Evolutionary conservation across 2,113 vertebrate species (phyloP).

Genomic region (Pardalotus punctatus): DNA sequence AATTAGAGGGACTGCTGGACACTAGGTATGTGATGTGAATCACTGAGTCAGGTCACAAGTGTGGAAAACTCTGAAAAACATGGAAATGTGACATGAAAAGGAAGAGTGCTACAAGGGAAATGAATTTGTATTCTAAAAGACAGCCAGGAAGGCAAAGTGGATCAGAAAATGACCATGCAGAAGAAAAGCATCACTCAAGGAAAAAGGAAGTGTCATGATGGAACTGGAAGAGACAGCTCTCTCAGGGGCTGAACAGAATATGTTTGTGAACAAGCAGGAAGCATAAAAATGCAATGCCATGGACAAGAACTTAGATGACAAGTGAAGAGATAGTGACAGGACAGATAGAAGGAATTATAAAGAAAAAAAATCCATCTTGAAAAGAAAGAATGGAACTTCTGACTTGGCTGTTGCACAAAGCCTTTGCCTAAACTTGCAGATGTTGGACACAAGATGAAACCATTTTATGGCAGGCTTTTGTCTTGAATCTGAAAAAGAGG

Average conservation of each 20-base stretch:
- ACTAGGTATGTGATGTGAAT: neutral
- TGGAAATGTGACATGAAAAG: neutral
- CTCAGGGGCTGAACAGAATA: neutral
- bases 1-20: neutral
- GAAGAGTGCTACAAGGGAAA: neutral
- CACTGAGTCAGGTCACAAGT: neutral
- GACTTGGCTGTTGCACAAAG: neutral
- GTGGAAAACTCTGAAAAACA: neutral
- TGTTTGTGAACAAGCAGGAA: neutral
- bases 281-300: neutral
- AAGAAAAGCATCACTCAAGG: neutral
- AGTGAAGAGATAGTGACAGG: neutral
- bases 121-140: neutral
- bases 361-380: neutral
- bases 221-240: slow-evolving; percentile 20
- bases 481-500: neutral
- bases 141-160: neutral
- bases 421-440: neutral
- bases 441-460: neutral
- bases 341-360: neutral
- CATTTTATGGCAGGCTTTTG: neutral
- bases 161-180: neutral
- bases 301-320: neutral
- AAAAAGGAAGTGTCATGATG: neutral
- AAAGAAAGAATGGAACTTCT: neutral